Conservation (phyloP, 2,797 vertebrate species). For the Anniella stebbinsi region DNA sequence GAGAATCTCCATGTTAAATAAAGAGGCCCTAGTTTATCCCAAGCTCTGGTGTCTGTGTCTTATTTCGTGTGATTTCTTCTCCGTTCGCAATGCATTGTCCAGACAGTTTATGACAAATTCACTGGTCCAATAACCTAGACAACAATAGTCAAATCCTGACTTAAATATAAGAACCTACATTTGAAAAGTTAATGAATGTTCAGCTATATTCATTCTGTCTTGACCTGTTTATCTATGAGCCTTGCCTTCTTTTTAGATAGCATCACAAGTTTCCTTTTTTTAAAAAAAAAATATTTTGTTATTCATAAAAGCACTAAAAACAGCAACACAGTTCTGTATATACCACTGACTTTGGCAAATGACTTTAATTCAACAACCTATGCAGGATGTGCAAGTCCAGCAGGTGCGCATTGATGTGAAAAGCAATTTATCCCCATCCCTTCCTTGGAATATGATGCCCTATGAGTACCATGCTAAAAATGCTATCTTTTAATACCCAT, state of each 20-base stretch:
- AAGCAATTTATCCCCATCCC: neutral
- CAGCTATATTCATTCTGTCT: neutral
- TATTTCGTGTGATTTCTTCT: too few relatives aligned
- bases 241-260: neutral
- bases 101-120: neutral
- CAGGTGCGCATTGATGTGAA: neutral
- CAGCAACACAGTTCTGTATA: neutral
- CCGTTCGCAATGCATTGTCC: too few relatives aligned
- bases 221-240: neutral
- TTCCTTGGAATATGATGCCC: neutral
- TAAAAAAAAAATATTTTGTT: neutral
- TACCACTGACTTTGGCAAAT: neutral
- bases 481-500: neutral
- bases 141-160: neutral
- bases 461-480: slow-evolving; percentile 5
- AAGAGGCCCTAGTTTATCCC: too few relatives aligned
- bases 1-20: too few relatives aligned
- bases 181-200: slow-evolving; percentile 5
- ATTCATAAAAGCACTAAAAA: slow-evolving; percentile 1
- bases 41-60: too few relatives aligned
- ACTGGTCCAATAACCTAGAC: neutral
- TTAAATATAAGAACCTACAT: neutral
- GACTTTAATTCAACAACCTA: neutral
- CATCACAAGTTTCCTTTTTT: neutral
- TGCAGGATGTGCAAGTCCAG: neutral